Percentiles rank a stretch among this genome's conserved stretches.
phyloP scores from a whole-genome alignment of 35 echinoderm and acorn worm species.

The Heliocidaris erythrogramma region DNA sequence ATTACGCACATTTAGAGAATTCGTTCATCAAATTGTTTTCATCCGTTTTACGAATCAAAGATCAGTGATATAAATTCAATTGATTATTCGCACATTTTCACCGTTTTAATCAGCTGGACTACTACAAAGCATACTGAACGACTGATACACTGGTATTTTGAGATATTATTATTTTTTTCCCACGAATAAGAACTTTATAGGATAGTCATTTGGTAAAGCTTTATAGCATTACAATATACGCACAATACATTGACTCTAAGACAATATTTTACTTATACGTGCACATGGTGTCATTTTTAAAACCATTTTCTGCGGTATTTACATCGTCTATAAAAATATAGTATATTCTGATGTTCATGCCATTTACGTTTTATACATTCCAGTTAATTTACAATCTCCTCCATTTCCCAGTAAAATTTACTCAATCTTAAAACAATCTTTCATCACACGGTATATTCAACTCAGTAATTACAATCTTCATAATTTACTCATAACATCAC shows the following conservation, averaged over 20 bases:
- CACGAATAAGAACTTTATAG: neutral
- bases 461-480: neutral
- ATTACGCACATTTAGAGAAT: too few relatives aligned
- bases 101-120: neutral
- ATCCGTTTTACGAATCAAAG: too few relatives aligned
- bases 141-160: neutral
- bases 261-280: slow-evolving; percentile 6
- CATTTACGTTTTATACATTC: neutral
- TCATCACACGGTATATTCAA: neutral
- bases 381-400: neutral
- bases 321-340: slow-evolving; percentile 13
- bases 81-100: neutral
- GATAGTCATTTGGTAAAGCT: neutral
- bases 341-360: neutral
- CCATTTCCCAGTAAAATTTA: neutral
- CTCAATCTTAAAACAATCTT: neutral
- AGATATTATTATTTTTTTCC: neutral
- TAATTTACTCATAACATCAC: neutral
- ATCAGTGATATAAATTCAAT: too few relatives aligned
- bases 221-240: neutral
- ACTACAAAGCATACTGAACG: neutral
- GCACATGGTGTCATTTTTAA: neutral
- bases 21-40: too few relatives aligned
- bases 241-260: neutral
- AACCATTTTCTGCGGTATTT: neutral